Base-by-base conservation (phyloP, 53 echinoderm and acorn worm species). In the Antedon mediterranea region DNA sequence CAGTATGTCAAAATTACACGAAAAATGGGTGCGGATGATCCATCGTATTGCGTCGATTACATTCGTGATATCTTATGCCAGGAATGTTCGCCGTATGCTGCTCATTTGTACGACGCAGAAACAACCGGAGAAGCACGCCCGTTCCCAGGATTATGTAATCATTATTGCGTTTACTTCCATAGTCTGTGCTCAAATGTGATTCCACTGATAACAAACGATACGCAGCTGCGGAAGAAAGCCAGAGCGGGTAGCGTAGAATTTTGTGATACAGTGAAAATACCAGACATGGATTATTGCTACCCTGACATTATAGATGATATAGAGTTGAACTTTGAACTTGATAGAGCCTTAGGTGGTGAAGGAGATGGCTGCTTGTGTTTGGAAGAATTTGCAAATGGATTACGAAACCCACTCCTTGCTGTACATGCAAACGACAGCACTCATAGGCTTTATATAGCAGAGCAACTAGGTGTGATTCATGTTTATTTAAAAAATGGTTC, bases 51-150 rank as follows among this genome's bases (percentile, higher is more conserved):
- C 80, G 71, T 73, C 5, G 81, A 87, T 14, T 92, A 81, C 79
- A 74, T 92, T 32, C 85, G 82, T 72, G 91, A 92, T 31, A 85
- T 95, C 37, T 74, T 95, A 31, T 94, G 94, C 72, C 94, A 89
- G 85, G 91, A 91, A 34, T 94, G 94, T 77, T 94, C 94, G 0
- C 97, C 97, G 18, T 95, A 95, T 42, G 91, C 97, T 6, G 87
- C 89, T 43, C 97, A 95, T 78, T 30, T 92, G 0, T 95, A 79
- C 32, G 85, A 92, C 79, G 87, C 91, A n/a, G 97, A 95, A 57
- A 71, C 74, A 14, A 76, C 30, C 28, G 74, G 75, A 2, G 83
- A 81, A 42, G 32, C 42, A 41, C 78, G 74, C 9, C 80, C 89
- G 26, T 79, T 92, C 18, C 97, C 97, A 3, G 97, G 97, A 29